Evolutionary conservation across 2,797 vertebrate species (phyloP).

Genomic region (Betta splendens): DNA sequence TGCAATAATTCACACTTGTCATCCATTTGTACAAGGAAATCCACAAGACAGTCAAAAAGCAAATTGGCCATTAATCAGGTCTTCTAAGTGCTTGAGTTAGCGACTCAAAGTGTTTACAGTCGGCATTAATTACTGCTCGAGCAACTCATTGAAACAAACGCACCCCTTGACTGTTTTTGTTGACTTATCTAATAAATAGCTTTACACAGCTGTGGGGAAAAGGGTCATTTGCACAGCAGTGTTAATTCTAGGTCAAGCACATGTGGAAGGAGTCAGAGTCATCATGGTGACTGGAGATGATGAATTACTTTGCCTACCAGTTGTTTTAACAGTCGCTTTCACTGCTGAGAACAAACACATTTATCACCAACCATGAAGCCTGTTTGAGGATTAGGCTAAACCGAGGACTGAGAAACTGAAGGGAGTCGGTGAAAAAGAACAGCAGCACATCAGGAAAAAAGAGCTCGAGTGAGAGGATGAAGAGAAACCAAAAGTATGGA

Average conservation of each 20-base stretch:
- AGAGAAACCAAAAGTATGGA: constrained; percentile 12
- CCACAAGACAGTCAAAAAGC: constrained; percentile 8
- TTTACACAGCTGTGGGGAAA: constrained; percentile 54
- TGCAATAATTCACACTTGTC: constrained; percentile 21
- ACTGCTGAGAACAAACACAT: constrained; percentile 66
- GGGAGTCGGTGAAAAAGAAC: constrained; percentile 29
- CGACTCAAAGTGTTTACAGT: constrained; percentile 31
- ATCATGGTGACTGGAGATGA: constrained; percentile 57
- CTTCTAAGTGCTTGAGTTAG: constrained; percentile 7
- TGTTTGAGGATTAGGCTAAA: constrained; percentile 49
- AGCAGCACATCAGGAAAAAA: constrained; percentile 22
- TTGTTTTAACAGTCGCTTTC: constrained; percentile 74
- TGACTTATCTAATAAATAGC: constrained; percentile 28
- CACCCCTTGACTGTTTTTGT: constrained; percentile 24
- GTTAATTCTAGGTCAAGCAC: constrained; percentile 38
- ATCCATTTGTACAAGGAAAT: constrained; percentile 28
- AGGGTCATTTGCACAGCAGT: constrained; percentile 21
- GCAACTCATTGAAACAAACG: constrained; percentile 8
- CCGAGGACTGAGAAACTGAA: constrained; percentile 17
- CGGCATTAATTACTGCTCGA: constrained; percentile 7
- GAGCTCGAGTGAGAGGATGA: constrained; percentile 1
- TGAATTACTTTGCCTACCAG: constrained; percentile 56
- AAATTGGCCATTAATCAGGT: constrained; percentile 33
- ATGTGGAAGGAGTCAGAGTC: constrained; percentile 42
- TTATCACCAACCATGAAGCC: constrained; percentile 42